Base-by-base conservation (phyloP, 1,140 invertebrate species). In the Ganaspis sp. region DNA sequence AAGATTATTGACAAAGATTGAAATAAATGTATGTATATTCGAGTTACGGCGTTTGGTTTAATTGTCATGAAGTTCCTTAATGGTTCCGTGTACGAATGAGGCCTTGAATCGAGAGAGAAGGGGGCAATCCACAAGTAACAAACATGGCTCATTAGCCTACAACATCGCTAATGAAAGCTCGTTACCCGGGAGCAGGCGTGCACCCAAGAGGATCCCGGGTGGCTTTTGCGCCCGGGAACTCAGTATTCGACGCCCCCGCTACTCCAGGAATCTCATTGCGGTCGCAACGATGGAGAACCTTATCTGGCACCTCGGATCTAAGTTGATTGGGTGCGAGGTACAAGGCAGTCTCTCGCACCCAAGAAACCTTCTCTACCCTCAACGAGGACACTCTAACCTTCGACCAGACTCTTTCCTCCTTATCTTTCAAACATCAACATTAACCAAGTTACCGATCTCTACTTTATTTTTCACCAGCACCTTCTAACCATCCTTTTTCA, bases 131-230 rank as follows among this genome's bases (percentile, higher is more conserved):
- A 75, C 76, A 37, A 70, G 72, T 73, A 81, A 11, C 77, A 81
- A 90, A 88, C 89, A 89, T 78, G 84, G 87, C 89, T 90, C 89
- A 90, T 90, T 90, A 90, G 89, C 89, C 88, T 90, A 90, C 88
- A 90, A 86, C 86, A 85, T 90, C 88, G 88, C 88, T 90, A 90
- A 90, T 90, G 89, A 90, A 90, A 90, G 88, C 88, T 90, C 89
- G 87, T 90, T 90, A 89, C 86, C 84, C 81, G 87, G 82, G 79
- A 84, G 85, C 86, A 87, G 84, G 84, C 81, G 71, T 75, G 71
- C 85, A 87, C 86, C 77, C 80, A 74, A 75, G 75, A 69, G 69
- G 64, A 69, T 73, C 78, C 78, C 78, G 70, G 77, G 75, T 85
- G 83, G 84, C 84, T 81, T 81, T 83, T 83, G 84, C 84, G 69